phyloP scores from a whole-genome alignment of 2,797 vertebrate species.

The Acanthopagrus latus region DNA sequence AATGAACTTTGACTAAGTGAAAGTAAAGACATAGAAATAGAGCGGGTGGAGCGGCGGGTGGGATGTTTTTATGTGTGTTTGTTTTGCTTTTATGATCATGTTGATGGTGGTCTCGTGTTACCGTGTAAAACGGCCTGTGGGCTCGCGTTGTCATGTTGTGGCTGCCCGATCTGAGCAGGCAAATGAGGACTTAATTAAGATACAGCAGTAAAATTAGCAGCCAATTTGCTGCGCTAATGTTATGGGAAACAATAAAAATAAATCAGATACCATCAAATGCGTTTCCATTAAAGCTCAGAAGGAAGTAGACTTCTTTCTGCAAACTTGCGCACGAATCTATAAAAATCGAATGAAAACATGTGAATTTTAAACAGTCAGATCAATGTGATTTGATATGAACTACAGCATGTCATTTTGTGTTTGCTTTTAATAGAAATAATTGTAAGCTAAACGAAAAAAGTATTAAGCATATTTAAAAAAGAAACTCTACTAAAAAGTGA shows the following conservation, averaged over 20 bases:
- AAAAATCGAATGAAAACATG: neutral
- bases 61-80: neutral
- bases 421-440: neutral
- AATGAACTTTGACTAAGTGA: neutral
- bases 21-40: neutral
- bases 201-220: conserved; percentile 7
- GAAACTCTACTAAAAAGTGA: neutral
- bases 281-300: neutral
- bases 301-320: neutral
- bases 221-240: conserved; percentile 4
- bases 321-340: neutral
- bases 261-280: neutral
- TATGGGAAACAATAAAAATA: conserved; percentile 1
- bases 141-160: neutral
- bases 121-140: neutral
- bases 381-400: neutral
- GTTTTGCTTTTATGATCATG: neutral
- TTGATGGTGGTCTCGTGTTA: neutral
- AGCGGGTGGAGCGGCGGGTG: neutral
- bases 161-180: neutral
- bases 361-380: neutral
- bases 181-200: conserved; percentile 23
- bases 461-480: neutral
- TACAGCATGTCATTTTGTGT: neutral
- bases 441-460: neutral